Evolutionary conservation across 2,113 vertebrate species (phyloP).

Genomic region (Podiceps cristatus): DNA sequence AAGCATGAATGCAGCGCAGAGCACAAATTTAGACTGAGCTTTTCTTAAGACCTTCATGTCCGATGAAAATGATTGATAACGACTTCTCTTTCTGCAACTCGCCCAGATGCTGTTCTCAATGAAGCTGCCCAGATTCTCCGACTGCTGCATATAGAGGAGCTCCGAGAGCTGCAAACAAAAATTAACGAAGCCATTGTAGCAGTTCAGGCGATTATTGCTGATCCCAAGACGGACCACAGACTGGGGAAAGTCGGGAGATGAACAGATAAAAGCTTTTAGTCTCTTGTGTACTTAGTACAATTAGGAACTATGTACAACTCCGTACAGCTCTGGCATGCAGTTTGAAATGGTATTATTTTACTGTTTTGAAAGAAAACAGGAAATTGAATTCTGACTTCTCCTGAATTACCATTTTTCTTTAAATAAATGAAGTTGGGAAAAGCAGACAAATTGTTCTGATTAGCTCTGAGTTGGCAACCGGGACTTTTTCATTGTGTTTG

Average conservation of each 20-base stretch:
- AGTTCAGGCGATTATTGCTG: slow-evolving; percentile 95
- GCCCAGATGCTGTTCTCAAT: slow-evolving; percentile 92
- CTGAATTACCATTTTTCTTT: slow-evolving; percentile 57
- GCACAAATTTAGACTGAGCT: background rate
- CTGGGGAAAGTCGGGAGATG: slow-evolving; percentile 98
- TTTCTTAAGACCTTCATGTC: background rate
- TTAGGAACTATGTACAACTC: background rate
- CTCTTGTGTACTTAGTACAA: background rate
- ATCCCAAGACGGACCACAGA: slow-evolving; percentile 98
- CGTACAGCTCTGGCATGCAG: slow-evolving; percentile 46
- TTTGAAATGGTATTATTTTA: slow-evolving; percentile 1
- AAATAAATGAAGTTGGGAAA: slow-evolving; percentile 72
- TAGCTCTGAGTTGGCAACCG: background rate
- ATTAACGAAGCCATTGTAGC: slow-evolving; percentile 98
- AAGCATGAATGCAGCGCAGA: background rate
- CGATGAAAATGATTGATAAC: background rate
- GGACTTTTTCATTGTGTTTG: background rate
- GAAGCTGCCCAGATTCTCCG: slow-evolving; percentile 94
- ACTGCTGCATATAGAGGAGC: slow-evolving; percentile 96
- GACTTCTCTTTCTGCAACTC: background rate
- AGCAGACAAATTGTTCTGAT: background rate
- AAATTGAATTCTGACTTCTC: slow-evolving; percentile 26
- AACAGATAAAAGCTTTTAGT: slow-evolving; percentile 26
- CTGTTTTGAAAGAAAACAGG: slow-evolving; percentile 56
- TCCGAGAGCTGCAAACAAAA: slow-evolving; percentile 94